Conservation (phyloP, 2,113 vertebrate genomes). For the Puma concolor region DNA sequence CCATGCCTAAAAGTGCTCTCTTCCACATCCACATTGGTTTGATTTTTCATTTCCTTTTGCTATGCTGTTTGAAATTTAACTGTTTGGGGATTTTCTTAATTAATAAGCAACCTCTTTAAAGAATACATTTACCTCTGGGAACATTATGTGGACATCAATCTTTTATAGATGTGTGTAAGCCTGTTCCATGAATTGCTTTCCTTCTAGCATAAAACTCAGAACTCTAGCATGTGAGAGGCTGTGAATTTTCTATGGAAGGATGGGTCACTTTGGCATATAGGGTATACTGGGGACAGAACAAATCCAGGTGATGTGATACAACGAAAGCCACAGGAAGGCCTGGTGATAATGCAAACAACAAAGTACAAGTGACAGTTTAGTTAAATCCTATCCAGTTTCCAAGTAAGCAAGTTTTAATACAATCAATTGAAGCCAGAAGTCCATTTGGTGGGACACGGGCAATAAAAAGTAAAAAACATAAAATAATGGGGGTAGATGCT, state of each 20-base stretch:
- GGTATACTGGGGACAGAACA: neutral
- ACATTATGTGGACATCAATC: neutral
- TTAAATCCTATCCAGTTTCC: neutral
- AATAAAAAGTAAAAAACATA: slow-evolving; percentile 25
- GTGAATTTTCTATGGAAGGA: neutral
- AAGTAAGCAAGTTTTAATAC: neutral
- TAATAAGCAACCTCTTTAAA: neutral
- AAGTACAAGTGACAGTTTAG: neutral
- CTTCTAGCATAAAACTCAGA: neutral
- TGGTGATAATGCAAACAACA: neutral
- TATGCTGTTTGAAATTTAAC: neutral
- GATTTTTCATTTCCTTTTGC: neutral
- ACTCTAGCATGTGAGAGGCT: neutral
- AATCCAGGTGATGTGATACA: neutral
- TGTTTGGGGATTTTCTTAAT: slow-evolving; percentile 30
- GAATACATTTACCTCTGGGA: neutral
- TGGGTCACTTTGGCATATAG: neutral
- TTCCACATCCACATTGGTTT: neutral
- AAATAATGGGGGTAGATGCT: neutral
- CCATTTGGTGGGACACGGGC: neutral
- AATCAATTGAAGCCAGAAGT: neutral
- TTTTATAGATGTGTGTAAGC: neutral
- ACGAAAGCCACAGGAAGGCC: neutral
- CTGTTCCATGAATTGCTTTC: neutral
- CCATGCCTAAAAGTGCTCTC: neutral